A percentile compares a stretch with the other conserved stretches of the same genome.
Conservation (phyloP, 2,113 vertebrate genomes). For the Turdus rufiventris region DNA sequence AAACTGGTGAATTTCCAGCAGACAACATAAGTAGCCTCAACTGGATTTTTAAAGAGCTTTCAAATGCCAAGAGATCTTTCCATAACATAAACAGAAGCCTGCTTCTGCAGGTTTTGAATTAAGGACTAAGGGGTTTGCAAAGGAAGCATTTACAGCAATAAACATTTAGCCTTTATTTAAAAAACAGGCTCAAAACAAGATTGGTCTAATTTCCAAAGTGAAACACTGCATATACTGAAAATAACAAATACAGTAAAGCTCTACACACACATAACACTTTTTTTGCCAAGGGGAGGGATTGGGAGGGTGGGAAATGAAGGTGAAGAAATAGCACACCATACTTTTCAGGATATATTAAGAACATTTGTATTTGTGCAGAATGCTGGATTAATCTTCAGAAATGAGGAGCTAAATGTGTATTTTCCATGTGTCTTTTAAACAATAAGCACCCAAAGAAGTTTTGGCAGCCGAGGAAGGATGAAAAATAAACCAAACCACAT, state of each 20-base stretch:
- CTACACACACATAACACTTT: neutral
- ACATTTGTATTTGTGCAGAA: neutral
- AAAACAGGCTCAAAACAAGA: neutral
- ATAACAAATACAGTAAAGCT: neutral
- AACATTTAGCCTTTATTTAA: neutral
- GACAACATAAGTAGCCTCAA: neutral
- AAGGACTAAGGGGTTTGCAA: neutral
- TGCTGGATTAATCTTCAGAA: neutral
- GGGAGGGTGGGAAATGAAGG: neutral
- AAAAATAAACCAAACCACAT: neutral
- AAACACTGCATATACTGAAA: neutral
- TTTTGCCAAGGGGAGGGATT: fast-evolving
- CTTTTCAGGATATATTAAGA: neutral
- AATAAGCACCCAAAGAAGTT: neutral
- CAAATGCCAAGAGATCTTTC: neutral
- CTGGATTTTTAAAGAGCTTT: neutral
- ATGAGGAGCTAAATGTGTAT: neutral
- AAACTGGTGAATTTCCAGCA: neutral
- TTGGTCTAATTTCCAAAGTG: neutral
- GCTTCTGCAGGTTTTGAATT: neutral
- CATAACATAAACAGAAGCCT: neutral
- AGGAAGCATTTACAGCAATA: neutral
- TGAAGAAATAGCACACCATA: neutral
- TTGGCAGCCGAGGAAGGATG: neutral
- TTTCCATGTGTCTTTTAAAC: neutral